These are phyloP conservation scores for Tachystola acroxantha DNA, from an alignment of 2,888 invertebrate genomes.

Conservation along the genomic window DNA sequence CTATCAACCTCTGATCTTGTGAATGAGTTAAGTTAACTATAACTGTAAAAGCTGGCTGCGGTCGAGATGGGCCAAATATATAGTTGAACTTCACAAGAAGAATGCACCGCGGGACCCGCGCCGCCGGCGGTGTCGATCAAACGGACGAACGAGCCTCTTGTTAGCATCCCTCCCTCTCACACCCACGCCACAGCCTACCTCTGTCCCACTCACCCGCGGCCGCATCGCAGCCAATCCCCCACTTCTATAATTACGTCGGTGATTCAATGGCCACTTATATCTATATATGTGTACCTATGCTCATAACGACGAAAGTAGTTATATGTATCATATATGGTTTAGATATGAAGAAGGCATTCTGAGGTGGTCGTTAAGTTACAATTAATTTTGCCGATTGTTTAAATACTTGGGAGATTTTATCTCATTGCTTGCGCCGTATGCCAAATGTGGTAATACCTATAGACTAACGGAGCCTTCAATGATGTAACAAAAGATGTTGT, in stretches of 20 bases:
- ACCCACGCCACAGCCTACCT: slow-evolving; percentile 34
- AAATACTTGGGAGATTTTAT: neutral
- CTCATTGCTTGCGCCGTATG: neutral
- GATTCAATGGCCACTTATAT: slow-evolving; percentile 78
- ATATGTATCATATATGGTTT: slow-evolving; percentile 63
- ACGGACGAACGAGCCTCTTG: slow-evolving; percentile 77
- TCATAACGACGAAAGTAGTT: slow-evolving; percentile 69
- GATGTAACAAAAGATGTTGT: no score
- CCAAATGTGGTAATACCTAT: no score
- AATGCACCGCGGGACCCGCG: slow-evolving; percentile 73
- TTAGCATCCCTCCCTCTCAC: slow-evolving; percentile 62
- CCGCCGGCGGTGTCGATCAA: slow-evolving; percentile 76
- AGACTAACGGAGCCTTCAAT: no score
- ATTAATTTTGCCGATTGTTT: slow-evolving; percentile 49
- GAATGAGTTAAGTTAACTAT: slow-evolving; percentile 12
- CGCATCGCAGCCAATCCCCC: slow-evolving; percentile 77
- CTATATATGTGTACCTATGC: slow-evolving; percentile 56
- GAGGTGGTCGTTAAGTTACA: slow-evolving; percentile 41
- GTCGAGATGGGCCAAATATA: slow-evolving; percentile 65
- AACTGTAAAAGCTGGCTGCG: slow-evolving; percentile 47
- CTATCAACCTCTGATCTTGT: no score
- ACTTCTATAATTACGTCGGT: slow-evolving; percentile 78
- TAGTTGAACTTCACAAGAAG: slow-evolving; percentile 76
- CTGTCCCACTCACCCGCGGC: slow-evolving; percentile 51
- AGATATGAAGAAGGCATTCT: slow-evolving; percentile 58